Conservation (phyloP, 2,113 vertebrate species). For the Polyodon spathula region DNA sequence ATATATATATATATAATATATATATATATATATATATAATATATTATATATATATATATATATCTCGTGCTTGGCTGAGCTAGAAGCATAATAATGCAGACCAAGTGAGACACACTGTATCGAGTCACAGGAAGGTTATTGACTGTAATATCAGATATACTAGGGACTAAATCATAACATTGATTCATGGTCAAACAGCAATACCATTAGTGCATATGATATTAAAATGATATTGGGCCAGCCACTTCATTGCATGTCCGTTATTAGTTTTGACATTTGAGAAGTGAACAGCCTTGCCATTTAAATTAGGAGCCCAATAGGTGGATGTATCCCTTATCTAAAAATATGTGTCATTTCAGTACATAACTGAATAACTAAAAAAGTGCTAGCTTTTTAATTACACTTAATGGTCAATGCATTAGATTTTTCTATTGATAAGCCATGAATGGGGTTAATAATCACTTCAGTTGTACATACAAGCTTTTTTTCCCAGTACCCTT, state of each 20-base stretch:
- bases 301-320: constrained; percentile 20
- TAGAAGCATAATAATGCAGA: constrained; percentile 1
- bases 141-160: constrained; percentile 1
- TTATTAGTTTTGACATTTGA: constrained; percentile 15
- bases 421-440: no score
- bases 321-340: constrained; percentile 14
- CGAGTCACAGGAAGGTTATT: constrained; percentile 11
- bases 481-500: no score
- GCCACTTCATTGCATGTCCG: constrained; percentile 2
- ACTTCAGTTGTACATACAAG: no score
- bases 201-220: constrained; percentile 11
- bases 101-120: not conserved
- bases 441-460: no score
- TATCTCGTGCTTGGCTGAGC: not conserved
- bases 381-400: not conserved
- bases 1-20: not conserved
- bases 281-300: constrained; percentile 13
- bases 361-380: constrained; percentile 3
- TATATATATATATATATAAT: not conserved
- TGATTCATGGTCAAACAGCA: constrained; percentile 4
- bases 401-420: no score
- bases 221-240: not conserved
- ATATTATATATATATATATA: not conserved
- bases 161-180: not conserved
- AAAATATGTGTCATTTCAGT: constrained; percentile 13